Base-by-base conservation (phyloP, 2,888 invertebrate species). In the Brenthis hecate region DNA sequence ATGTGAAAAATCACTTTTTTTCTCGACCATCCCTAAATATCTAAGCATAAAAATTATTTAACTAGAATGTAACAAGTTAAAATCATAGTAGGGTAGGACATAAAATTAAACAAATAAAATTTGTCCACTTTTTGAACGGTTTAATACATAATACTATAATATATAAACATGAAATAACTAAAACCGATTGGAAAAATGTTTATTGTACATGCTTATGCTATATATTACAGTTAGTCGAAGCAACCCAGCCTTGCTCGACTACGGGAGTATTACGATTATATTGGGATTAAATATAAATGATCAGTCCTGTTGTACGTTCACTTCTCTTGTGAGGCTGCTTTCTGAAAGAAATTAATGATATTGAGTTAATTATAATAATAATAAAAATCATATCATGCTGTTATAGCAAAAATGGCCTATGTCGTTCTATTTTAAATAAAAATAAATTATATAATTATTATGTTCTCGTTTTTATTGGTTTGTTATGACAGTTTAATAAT, bases 221-320 rank as follows among this genome's bases (percentile, higher is more conserved):
- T 76, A 78, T 76, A 74, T 78, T 86, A 87, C 83, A 85, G 71
- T 60, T 76, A 74, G 87, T 79, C 89, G 89, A 88, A 86, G 88
- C 78, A 91, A 87, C 92, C 92, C 92, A 92, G 90, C 92, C 92
- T 88, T 91, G 85, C 89, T 85, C 86, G 91, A 86, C 89, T 73
- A 74, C 76, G 81, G 36, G 85, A 86, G 86, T 86, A 85, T 85
- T 87, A 75, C 8, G 61, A 51, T 66, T 69, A 66, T 19, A 56
- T 60, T 64, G 16, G 32, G 65, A 28, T 56, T 53, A 32, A 36
- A 36, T 53, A 66, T 65, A 47, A 74, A 74, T 73, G 73, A 62
- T 76, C 73, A 73, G 72, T 74, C 58, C 71, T 62, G 50, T 71
- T 62, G 60, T 5, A 50, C 43, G 69, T 56, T 71, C 62, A 68